These are phyloP conservation scores for Cairina moschata DNA, from an alignment of 2,113 vertebrate genomes.

Conservation along the genomic window DNA sequence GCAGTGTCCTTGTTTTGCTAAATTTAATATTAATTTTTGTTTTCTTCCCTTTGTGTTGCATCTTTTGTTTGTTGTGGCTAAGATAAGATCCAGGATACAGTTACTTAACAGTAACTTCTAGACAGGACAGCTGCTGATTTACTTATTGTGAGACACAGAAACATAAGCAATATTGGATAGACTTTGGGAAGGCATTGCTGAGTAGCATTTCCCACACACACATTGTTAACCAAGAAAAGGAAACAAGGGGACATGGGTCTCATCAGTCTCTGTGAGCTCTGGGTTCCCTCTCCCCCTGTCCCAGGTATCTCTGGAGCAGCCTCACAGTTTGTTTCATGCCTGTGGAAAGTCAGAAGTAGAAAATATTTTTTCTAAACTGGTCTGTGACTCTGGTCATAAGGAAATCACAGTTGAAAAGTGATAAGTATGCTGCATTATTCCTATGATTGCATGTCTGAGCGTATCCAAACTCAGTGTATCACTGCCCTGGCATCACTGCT, in stretches of 20 bases:
- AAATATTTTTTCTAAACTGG: background rate
- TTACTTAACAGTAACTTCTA: background rate
- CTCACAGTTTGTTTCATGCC: background rate
- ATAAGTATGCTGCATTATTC: background rate
- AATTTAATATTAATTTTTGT: background rate
- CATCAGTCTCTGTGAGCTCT: background rate
- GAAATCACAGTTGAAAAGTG: background rate
- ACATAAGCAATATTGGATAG: background rate
- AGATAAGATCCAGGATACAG: background rate
- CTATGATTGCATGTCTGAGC: background rate
- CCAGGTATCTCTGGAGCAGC: background rate
- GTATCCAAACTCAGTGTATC: constrained; percentile 1
- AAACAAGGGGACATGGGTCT: background rate
- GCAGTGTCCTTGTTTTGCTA: background rate
- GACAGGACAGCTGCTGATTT: background rate
- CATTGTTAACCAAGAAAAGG: background rate
- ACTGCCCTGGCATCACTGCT: background rate
- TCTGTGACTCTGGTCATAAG: background rate
- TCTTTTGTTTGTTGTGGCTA: background rate
- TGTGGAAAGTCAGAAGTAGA: background rate
- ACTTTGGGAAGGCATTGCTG: background rate
- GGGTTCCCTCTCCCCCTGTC: background rate
- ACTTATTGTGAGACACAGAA: background rate
- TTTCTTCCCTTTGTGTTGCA: background rate
- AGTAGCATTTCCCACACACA: background rate